phyloP scores from a whole-genome alignment of 2,113 vertebrate species.

The Alaudala cheleensis region DNA sequence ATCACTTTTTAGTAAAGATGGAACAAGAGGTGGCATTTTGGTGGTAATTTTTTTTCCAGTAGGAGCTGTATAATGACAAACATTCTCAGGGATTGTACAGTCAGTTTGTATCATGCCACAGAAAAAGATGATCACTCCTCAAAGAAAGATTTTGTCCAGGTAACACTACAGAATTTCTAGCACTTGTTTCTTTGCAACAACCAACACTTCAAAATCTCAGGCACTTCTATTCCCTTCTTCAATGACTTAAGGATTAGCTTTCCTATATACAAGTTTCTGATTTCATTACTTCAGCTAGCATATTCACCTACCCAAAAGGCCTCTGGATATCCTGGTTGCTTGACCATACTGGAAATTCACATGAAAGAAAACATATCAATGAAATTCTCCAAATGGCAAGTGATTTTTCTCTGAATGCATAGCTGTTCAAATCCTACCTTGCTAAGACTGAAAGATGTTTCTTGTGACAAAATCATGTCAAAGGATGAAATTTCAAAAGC shows the following conservation, averaged over 20 bases:
- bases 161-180: neutral
- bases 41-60: neutral
- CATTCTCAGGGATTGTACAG: neutral
- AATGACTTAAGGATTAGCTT: neutral
- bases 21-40: neutral
- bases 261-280: neutral
- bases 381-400: constrained; percentile 19
- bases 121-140: neutral
- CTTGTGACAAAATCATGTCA: constrained; percentile 20
- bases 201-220: neutral
- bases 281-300: neutral
- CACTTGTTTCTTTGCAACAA: neutral
- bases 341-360: neutral
- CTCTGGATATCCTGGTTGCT: neutral
- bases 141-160: neutral
- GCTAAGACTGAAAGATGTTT: constrained; percentile 14
- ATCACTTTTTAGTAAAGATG: neutral
- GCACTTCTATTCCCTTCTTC: neutral
- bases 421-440: neutral
- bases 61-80: neutral
- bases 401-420: neutral
- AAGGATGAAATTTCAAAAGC: constrained; percentile 54
- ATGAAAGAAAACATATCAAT: neutral
- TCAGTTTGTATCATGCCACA: neutral
- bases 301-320: neutral